Conservation (phyloP, 2,113 vertebrate genomes). For the Sphyrna mokarran region DNA sequence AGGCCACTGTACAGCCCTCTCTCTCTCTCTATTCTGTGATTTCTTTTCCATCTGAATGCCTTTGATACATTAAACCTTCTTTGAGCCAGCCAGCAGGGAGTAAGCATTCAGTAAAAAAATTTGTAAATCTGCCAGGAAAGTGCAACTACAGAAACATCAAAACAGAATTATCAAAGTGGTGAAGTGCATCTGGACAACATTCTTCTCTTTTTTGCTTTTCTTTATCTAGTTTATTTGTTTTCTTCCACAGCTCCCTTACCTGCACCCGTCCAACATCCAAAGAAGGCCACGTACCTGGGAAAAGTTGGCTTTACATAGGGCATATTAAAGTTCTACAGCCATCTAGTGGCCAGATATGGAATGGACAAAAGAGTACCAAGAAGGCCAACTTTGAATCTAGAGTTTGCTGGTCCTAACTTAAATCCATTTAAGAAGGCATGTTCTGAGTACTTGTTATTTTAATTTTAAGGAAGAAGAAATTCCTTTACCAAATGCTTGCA, state of each 20-base stretch:
- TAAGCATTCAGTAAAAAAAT: neutral
- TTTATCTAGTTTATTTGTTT: neutral
- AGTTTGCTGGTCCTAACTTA: neutral
- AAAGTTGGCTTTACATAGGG: neutral
- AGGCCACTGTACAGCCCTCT: neutral
- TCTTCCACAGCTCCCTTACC: neutral
- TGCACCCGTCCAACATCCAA: neutral
- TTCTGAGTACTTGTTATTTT: neutral
- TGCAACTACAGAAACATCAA: neutral
- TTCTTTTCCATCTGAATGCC: neutral
- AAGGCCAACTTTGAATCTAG: neutral
- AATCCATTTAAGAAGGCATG: neutral
- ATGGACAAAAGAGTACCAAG: neutral
- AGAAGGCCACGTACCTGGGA: neutral
- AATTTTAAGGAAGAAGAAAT: neutral
- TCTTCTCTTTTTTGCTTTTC: neutral
- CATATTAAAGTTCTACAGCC: constrained; percentile 11
- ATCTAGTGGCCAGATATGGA: neutral
- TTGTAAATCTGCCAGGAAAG: neutral
- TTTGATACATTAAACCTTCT: neutral
- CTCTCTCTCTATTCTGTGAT: neutral
- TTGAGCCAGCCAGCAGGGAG: neutral
- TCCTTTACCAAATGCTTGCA: neutral
- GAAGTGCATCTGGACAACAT: neutral
- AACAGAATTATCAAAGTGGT: neutral